A percentile compares a stretch with the other conserved stretches of the same genome.
Evolutionary conservation across 2,888 invertebrate species (phyloP).

Genomic region (Alloplasta piceator): DNA sequence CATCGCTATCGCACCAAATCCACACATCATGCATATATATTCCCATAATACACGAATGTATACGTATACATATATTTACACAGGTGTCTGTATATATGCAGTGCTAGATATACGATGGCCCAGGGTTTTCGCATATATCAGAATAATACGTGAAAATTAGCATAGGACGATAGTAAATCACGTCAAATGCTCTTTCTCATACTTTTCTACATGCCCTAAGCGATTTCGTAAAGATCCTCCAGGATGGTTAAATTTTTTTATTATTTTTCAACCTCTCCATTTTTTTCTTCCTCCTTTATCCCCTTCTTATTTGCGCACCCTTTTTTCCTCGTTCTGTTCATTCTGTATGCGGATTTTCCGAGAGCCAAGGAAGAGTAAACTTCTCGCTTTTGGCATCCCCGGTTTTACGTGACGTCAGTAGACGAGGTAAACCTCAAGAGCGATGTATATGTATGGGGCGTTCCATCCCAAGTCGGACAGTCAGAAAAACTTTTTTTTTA

Average conservation of each 20-base stretch:
- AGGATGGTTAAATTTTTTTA: slow-evolving; percentile 13
- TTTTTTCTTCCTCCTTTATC: background rate
- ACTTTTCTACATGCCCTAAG: slow-evolving; percentile 15
- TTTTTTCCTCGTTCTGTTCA: slow-evolving; percentile 23
- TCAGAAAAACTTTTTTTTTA: too few relatives aligned
- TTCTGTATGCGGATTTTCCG: slow-evolving; percentile 24
- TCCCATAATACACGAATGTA: too few relatives aligned
- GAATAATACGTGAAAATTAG: slow-evolving; percentile 54
- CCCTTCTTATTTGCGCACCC: background rate
- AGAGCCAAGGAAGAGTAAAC: slow-evolving; percentile 53
- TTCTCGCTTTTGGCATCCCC: slow-evolving; percentile 55
- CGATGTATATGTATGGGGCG: too few relatives aligned
- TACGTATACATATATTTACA: too few relatives aligned
- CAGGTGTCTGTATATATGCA: too few relatives aligned
- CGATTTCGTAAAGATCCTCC: slow-evolving; percentile 33
- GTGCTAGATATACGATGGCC: slow-evolving; percentile 5
- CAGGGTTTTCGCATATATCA: slow-evolving; percentile 31
- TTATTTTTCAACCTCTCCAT: background rate
- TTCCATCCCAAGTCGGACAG: too few relatives aligned
- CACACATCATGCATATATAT: background rate
- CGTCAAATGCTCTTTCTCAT: slow-evolving; percentile 6
- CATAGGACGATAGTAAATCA: slow-evolving; percentile 55
- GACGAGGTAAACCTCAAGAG: slow-evolving; percentile 14
- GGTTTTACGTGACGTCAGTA: slow-evolving; percentile 25
- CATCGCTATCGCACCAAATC: background rate